phyloP scores from a whole-genome alignment of 2,888 invertebrate species.

The Subacronicta megacephala region DNA sequence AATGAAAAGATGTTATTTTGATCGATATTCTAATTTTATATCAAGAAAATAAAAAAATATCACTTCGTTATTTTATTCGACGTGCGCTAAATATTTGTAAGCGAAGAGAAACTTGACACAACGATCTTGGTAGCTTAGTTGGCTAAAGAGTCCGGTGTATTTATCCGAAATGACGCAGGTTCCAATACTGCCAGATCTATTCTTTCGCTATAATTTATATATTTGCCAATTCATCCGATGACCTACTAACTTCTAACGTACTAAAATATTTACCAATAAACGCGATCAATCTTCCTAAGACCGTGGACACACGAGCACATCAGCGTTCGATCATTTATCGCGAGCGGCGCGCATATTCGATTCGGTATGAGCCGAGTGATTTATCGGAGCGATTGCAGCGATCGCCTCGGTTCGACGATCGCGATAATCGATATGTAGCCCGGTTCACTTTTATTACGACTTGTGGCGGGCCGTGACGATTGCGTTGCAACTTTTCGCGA shows the following conservation, averaged over 20 bases:
- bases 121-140: too few species aligned
- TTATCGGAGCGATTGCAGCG: slow-evolving; percentile 77
- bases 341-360: slow-evolving; percentile 65
- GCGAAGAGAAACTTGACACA: too few species aligned
- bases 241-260: slow-evolving; percentile 1
- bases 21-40: too few species aligned
- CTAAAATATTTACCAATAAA: slow-evolving; percentile 46
- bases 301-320: slow-evolving; percentile 63
- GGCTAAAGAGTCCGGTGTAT: too few species aligned
- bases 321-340: slow-evolving; percentile 66
- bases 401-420: slow-evolving; percentile 76
- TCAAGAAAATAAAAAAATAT: too few species aligned
- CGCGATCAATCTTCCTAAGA: slow-evolving; percentile 62
- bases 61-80: too few species aligned
- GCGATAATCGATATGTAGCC: slow-evolving; percentile 79
- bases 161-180: too few species aligned
- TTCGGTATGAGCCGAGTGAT: slow-evolving; percentile 71
- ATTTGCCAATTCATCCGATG: too few species aligned
- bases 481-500: slow-evolving; percentile 67
- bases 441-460: slow-evolving; percentile 75
- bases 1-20: too few species aligned
- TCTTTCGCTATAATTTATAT: too few species aligned
- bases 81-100: too few species aligned
- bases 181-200: too few species aligned
- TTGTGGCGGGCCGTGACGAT: slow-evolving; percentile 64